Percentiles rank a stretch among this genome's conserved stretches.
Conservation (phyloP, 2,797 vertebrate species). For the Bovichtus variegatus region DNA sequence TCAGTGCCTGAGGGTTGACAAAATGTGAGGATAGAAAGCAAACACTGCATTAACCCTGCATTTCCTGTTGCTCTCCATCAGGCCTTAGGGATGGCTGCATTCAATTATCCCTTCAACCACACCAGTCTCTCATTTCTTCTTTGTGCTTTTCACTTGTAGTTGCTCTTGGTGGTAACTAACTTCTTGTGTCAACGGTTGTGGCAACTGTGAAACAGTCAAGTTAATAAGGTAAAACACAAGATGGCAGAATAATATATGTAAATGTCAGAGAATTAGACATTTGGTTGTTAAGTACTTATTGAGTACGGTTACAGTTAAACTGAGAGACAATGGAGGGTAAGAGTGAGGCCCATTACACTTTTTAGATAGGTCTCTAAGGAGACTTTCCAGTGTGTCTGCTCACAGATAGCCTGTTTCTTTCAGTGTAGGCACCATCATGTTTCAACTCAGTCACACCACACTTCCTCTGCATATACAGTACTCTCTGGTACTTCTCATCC, state of each 20-base stretch:
- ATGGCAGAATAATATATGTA: neutral
- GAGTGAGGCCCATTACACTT: neutral
- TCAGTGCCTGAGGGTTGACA: constrained; percentile 8
- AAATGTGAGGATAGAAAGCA: constrained; percentile 40
- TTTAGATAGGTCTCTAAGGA: neutral
- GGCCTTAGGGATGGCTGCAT: constrained; percentile 29
- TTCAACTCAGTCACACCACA: neutral
- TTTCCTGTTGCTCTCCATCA: constrained; percentile 33
- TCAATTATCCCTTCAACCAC: constrained; percentile 20
- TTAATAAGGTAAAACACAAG: neutral
- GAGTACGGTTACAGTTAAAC: neutral
- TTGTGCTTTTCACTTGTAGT: constrained; percentile 8
- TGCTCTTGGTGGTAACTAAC: neutral
- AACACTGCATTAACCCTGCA: constrained; percentile 6
- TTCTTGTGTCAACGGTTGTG: neutral
- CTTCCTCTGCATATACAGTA: neutral
- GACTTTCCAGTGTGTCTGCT: constrained; percentile 6
- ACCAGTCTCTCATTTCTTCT: constrained; percentile 6
- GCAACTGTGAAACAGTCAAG: neutral
- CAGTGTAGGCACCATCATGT: neutral
- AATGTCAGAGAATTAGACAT: neutral
- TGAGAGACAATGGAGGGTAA: neutral
- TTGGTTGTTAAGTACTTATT: neutral
- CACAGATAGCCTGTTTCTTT: constrained; percentile 2
- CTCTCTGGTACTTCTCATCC: neutral